Evolutionary conservation across 2,113 vertebrate species (phyloP), one percentile per base, ranked within the genome.

Genomic region (Excalfactoria chinensis): DNA sequence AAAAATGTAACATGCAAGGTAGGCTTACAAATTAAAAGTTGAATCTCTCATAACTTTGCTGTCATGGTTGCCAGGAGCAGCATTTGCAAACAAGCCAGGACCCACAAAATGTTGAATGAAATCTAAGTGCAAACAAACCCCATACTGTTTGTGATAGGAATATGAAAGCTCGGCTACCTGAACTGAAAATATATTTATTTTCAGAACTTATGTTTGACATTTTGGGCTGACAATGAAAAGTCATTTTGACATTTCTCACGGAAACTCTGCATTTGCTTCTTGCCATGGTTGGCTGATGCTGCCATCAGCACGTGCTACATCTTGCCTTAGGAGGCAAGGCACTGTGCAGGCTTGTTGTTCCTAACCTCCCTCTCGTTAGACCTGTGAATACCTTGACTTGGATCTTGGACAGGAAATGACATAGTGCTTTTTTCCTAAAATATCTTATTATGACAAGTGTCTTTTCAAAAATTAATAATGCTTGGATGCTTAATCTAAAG

Each of bases 161-260:
- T 73, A 60, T 13, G 58, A 80, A 93, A 89, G 60, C 40, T 77
- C 72, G 67, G 28, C 56, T 86, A 46, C 19, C 62, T 2, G 5
- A 91, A 43, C 20, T 81, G 55, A 84, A 92, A 86, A 82, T 67
- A 26, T 60, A 62, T 93, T 90, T 93, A 70, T 85, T 95, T 95
- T 92, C 83, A 79, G 32, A 94, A 79, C n/a, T 84, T 82, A 53
- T 16, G 10, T 84, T 83, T 93, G 63, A 84, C 78, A 49, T 95
- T 95, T 89, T 73, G 73, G 15, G 48, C 64, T 91, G 90, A 91
- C 69, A 91, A 93, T 56, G 66, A 94, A 88, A 96, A 94, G 79
- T 88, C 62, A 94, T 93, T 96, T 68, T 96, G 91, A 94, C 68
- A 78, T 89, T 95, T 95, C 56, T 10, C 6, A 1, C 48, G 82